These are phyloP conservation scores for Hyperopisus bebe DNA, from an alignment of 2,113 vertebrate genomes.

Conservation along the genomic window DNA sequence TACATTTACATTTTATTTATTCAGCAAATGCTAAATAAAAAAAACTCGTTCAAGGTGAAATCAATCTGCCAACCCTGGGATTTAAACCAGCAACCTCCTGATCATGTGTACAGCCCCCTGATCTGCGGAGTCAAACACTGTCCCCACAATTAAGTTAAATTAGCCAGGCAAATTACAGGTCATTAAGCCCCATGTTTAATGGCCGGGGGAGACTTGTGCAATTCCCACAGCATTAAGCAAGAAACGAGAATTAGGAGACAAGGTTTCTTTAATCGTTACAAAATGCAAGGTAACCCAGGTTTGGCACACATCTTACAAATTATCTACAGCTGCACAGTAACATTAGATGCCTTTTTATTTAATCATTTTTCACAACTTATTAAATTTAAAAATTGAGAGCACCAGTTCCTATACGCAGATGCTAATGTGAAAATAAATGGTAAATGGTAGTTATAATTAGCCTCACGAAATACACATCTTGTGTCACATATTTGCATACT, in stretches of 20 bases:
- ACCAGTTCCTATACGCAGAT: conserved; percentile 7
- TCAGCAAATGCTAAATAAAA: background rate
- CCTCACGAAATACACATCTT: background rate
- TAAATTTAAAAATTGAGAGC: background rate
- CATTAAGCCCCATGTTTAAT: background rate
- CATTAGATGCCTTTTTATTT: background rate
- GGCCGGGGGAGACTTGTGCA: background rate
- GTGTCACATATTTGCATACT: background rate
- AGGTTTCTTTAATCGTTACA: conserved; percentile 22
- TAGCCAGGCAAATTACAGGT: background rate
- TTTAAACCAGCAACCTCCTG: background rate
- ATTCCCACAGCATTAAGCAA: background rate
- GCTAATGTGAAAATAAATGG: background rate
- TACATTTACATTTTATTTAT: background rate
- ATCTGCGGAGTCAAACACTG: background rate
- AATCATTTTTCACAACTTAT: background rate
- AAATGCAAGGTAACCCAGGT: conserved; percentile 12
- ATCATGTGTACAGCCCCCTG: background rate
- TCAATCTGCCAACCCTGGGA: background rate
- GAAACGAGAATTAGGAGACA: background rate
- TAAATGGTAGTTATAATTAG: background rate
- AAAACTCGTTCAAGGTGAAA: background rate
- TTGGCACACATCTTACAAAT: conserved; percentile 23
- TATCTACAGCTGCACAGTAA: background rate
- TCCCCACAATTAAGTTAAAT: background rate